Conservation (phyloP, 2,797 vertebrate species). For the Epinephelus awoara region DNA sequence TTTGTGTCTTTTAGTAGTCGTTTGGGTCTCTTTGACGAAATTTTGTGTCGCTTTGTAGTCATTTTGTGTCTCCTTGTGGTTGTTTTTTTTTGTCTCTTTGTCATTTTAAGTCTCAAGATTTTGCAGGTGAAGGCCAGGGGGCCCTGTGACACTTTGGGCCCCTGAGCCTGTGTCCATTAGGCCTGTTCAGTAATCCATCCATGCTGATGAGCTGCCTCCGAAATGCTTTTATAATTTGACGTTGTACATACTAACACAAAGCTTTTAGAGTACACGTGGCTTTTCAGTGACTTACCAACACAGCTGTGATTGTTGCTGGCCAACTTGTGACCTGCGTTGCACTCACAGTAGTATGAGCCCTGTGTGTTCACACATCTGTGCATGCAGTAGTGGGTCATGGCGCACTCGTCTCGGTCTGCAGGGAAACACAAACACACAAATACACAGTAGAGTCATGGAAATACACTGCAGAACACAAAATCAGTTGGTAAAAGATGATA, state of each 20-base stretch:
- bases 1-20: no score
- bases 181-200: no score
- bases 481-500: not conserved
- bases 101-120: no score
- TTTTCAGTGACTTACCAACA: constrained; percentile 88
- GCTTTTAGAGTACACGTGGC: not conserved
- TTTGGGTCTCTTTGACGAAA: no score
- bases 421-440: constrained; percentile 29
- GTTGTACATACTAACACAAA: constrained; percentile 17
- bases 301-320: constrained; percentile 97
- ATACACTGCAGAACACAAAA: not conserved
- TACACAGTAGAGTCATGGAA: not conserved
- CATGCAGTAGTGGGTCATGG: constrained; percentile 92
- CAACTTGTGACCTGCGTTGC: constrained; percentile 93
- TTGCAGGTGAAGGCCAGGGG: no score
- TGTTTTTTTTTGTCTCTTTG: no score
- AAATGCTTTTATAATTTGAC: constrained; percentile 8
- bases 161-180: no score
- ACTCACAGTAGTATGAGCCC: constrained; percentile 96
- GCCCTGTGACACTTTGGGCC: no score
- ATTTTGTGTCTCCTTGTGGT: no score
- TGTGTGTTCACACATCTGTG: constrained; percentile 94
- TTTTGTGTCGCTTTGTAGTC: no score
- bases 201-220: not conserved
- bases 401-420: constrained; percentile 94